phyloP scores from a whole-genome alignment of 2,888 invertebrate genomes.

The Protonemura montana region DNA sequence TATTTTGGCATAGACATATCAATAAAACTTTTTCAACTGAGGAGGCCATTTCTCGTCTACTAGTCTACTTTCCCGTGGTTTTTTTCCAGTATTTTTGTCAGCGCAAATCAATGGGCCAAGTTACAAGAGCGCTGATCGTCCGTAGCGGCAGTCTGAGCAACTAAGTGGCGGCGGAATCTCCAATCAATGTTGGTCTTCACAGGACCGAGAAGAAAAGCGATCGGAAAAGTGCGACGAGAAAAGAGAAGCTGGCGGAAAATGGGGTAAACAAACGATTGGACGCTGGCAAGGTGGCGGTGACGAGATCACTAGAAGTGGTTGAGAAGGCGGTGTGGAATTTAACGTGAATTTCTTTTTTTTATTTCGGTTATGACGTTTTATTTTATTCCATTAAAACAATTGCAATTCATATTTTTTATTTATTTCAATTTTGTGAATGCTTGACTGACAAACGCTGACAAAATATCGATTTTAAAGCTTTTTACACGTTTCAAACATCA shows the following conservation, averaged over 20 bases:
- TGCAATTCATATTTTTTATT: too few species aligned
- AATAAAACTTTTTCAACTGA: too few species aligned
- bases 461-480: too few species aligned
- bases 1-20: too few species aligned
- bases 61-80: too few species aligned
- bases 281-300: not conserved
- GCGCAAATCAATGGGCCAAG: slow-evolving; percentile 10
- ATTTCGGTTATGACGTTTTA: slow-evolving; percentile 1
- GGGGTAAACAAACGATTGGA: not conserved
- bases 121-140: slow-evolving; percentile 44
- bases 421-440: too few species aligned
- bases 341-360: not conserved
- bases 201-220: not conserved
- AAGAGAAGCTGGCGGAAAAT: not conserved
- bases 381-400: too few species aligned
- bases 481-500: too few species aligned
- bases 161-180: slow-evolving; percentile 41
- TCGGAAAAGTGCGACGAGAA: not conserved
- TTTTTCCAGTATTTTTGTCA: too few species aligned
- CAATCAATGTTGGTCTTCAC: slow-evolving; percentile 46
- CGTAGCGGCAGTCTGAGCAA: slow-evolving; percentile 43
- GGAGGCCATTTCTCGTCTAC: too few species aligned
- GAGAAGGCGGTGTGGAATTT: not conserved
- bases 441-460: too few species aligned
- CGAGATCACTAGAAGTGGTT: not conserved